Evolutionary conservation across 2,113 vertebrate genomes (phyloP).

Genomic region (Hippocampus barbouri): DNA sequence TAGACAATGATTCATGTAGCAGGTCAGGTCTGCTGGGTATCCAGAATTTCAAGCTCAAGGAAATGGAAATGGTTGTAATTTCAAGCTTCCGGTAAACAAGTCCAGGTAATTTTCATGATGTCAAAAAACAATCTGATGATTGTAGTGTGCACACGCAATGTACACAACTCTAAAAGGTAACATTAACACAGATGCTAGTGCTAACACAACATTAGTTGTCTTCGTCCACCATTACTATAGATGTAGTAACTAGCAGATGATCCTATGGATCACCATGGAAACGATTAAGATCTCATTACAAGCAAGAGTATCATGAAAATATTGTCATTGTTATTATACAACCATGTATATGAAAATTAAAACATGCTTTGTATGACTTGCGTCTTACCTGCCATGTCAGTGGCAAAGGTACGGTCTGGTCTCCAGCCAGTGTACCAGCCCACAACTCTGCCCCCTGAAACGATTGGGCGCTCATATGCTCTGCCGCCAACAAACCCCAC

Average conservation of each 20-base stretch:
- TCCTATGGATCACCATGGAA: neutral
- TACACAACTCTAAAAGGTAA: neutral
- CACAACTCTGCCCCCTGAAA: constrained; percentile 89
- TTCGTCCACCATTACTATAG: neutral
- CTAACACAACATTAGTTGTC: neutral
- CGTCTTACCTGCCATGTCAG: constrained; percentile 93
- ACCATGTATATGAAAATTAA: too few species aligned
- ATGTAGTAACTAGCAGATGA: too few species aligned
- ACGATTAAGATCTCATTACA: neutral
- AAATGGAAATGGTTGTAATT: neutral
- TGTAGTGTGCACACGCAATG: too few species aligned
- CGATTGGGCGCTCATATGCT: constrained; percentile 89
- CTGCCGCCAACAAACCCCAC: constrained; percentile 94
- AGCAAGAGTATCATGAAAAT: neutral
- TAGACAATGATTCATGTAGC: neutral
- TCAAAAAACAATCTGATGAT: too few species aligned
- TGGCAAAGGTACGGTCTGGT: constrained; percentile 92
- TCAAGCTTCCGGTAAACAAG: too few species aligned
- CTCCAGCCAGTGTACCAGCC: constrained; percentile 99
- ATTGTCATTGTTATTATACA: too few species aligned
- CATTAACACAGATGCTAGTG: neutral
- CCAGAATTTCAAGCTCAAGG: neutral
- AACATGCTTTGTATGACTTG: too few species aligned
- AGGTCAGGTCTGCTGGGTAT: neutral
- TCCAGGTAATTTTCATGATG: too few species aligned